Evolutionary conservation across 2,113 vertebrate genomes (phyloP).

Genomic region (Lutjanus erythropterus): DNA sequence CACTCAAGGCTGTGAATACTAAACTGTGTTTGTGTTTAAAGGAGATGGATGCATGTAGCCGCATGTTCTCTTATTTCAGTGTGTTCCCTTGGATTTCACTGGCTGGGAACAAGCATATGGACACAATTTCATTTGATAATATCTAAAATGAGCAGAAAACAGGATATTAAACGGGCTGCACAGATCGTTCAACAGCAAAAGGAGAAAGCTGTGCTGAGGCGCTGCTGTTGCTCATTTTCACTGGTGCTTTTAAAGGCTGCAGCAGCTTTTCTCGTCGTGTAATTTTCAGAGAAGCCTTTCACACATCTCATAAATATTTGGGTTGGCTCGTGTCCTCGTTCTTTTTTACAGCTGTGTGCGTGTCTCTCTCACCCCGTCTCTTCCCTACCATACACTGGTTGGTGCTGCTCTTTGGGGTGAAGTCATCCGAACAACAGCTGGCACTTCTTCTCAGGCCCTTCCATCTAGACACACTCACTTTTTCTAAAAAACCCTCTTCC

Average conservation of each 20-base stretch:
- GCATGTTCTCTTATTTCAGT: slow-evolving; percentile 23
- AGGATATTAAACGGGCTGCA: slow-evolving; percentile 61
- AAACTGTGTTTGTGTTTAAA: slow-evolving; percentile 59
- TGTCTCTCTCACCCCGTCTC: neutral
- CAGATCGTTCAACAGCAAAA: slow-evolving; percentile 15
- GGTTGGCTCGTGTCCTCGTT: slow-evolving; percentile 56
- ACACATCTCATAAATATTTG: slow-evolving; percentile 75
- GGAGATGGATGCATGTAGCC: slow-evolving; percentile 43
- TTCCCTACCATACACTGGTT: slow-evolving; percentile 26
- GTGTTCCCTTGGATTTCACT: slow-evolving; percentile 36
- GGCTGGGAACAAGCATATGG: slow-evolving; percentile 10
- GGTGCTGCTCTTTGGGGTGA: slow-evolving; percentile 52
- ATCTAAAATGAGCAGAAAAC: slow-evolving; percentile 45
- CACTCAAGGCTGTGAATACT: slow-evolving; percentile 67
- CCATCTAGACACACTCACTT: slow-evolving; percentile 28
- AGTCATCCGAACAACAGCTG: slow-evolving; percentile 77
- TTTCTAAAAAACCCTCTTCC: slow-evolving; percentile 37
- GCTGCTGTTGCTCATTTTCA: neutral
- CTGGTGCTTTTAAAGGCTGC: slow-evolving; percentile 13
- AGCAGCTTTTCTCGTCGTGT: slow-evolving; percentile 37
- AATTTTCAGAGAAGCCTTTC: slow-evolving; percentile 50
- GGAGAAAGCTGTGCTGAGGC: slow-evolving; percentile 16
- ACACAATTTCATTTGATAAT: slow-evolving; percentile 9
- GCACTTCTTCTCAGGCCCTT: slow-evolving; percentile 43
- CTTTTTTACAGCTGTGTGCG: slow-evolving; percentile 26